Percentiles rank a stretch among this genome's conserved stretches.
Evolutionary conservation across 2,113 vertebrate genomes (phyloP).

Genomic region (Pogonocichla stellata): DNA sequence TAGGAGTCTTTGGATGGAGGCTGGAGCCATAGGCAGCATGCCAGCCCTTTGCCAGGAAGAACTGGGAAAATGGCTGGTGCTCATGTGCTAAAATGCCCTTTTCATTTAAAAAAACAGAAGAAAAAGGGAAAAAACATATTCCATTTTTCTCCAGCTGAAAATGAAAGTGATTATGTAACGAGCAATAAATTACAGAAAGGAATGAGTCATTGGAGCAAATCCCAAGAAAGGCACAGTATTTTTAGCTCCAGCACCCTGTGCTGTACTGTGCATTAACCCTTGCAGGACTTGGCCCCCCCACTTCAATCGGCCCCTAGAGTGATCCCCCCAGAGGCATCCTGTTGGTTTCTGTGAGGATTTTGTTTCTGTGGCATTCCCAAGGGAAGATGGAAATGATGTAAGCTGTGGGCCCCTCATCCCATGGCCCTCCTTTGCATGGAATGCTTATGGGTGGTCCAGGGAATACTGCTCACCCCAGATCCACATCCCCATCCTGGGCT

Average conservation of each 20-base stretch:
- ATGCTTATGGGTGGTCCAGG: background rate
- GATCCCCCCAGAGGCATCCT: background rate
- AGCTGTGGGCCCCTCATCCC: background rate
- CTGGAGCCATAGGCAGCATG: background rate
- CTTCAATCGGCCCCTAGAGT: background rate
- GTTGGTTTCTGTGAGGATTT: background rate
- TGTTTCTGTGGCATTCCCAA: background rate
- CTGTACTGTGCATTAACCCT: background rate
- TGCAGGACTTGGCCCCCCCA: background rate
- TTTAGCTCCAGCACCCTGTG: slow-evolving; percentile 63
- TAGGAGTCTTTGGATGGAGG: background rate
- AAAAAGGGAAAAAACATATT: background rate
- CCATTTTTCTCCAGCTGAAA: slow-evolving; percentile 59
- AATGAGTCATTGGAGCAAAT: slow-evolving; percentile 75
- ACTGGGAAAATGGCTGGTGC: background rate
- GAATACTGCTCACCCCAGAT: background rate
- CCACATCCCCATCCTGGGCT: background rate
- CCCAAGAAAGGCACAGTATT: slow-evolving; percentile 47
- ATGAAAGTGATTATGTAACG: slow-evolving; percentile 78
- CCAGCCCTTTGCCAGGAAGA: background rate
- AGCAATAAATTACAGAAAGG: slow-evolving; percentile 77
- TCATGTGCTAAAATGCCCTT: background rate
- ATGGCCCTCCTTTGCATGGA: background rate
- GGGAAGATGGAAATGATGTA: background rate
- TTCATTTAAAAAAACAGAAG: background rate